A percentile compares a stretch with the other conserved stretches of the same genome.
Conservation (phyloP, 1,140 invertebrate species). For the Reticulitermes speratus region DNA sequence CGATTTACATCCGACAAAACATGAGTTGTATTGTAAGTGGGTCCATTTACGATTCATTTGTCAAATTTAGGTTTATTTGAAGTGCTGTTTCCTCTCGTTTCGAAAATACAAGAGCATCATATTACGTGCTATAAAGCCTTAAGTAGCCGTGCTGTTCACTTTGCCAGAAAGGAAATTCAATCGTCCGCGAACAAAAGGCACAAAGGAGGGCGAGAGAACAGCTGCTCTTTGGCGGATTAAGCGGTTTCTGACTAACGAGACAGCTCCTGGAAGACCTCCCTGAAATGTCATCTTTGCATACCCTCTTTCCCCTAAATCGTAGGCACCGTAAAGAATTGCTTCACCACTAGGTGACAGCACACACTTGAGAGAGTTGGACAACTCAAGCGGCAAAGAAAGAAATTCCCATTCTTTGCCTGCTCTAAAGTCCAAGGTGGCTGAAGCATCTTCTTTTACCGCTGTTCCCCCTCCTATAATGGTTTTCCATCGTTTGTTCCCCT, state of each 20-base stretch:
- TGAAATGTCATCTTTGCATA: neutral
- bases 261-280: neutral
- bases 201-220: neutral
- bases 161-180: too few species aligned
- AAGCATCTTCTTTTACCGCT: neutral
- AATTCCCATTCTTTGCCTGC: neutral
- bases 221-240: neutral
- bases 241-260: constrained; percentile 3
- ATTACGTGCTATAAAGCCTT: neutral
- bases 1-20: neutral
- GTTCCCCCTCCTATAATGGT: neutral
- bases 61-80: neutral
- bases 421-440: neutral
- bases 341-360: neutral
- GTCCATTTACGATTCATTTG: neutral
- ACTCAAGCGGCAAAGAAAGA: neutral
- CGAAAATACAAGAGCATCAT: neutral
- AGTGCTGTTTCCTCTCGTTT: neutral
- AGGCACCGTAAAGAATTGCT: neutral
- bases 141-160: too few species aligned
- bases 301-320: neutral
- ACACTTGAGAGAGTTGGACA: neutral
- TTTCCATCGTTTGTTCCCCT: neutral
- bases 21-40: neutral
- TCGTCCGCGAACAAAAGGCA: too few species aligned